Evolutionary conservation across 2,797 vertebrate species (phyloP), one percentile per base, ranked within the genome.

Genomic region (Urophycis tenuis): DNA sequence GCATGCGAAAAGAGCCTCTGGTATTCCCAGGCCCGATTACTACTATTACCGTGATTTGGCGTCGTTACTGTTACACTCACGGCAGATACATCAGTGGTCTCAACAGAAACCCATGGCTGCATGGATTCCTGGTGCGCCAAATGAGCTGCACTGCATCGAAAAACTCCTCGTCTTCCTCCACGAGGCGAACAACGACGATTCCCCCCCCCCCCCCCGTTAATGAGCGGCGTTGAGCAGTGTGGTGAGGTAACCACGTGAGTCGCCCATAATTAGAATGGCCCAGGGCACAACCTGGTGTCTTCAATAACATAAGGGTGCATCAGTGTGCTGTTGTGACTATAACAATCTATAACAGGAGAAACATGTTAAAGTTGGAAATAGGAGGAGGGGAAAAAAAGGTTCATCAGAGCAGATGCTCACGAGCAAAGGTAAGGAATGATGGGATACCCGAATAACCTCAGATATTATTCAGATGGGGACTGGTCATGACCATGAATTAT

Each of bases 41-140:
- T n/a, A 81, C 88, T 86, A 88, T 90, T 91, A 90, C 60, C 83
- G 41, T 83, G 89, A 91, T 90, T 90, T 80, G 85, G n/a, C n/a
- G n/a, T n/a, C n/a, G n/a, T n/a, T n/a, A n/a, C n/a, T 81, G 87
- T 88, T 86, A 74, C 86, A 74, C 79, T 78, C 85, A 78, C 74
- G 7, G 14, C 81, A 80, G 69, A 77, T 86, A 87, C 86, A n/a
- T 80, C 87, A 82, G 88, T 79, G 85, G 84, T 86, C 84, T 89
- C 90, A 89, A 88, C 87, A 89, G 85, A 60, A 88, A 90, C 30
- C 22, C 79, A 80, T 14, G 53, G 77, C 25, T 81, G 83, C 85
- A 87, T 88, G 80, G 78, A 82, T 87, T 84, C 86, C 87, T 77
- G 73, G 30, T 84, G 79, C 83, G 81, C 87, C 33, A 86, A 87